A percentile compares a stretch with the other conserved stretches of the same genome.
phyloP scores from a whole-genome alignment of 1,140 invertebrate genomes.

The Luehdorfia chinensis region DNA sequence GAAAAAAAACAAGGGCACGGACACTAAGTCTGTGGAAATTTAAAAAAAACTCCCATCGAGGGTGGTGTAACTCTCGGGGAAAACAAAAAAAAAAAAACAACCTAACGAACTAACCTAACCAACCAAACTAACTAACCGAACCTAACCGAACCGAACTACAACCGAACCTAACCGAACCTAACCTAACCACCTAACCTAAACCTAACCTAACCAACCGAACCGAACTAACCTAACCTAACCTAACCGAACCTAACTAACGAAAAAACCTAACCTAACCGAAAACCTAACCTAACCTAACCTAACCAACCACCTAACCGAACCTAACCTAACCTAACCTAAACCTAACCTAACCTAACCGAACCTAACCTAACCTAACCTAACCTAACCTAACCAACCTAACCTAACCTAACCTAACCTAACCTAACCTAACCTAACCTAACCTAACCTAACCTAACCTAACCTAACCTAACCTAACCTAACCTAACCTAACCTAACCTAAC shows the following conservation, averaged over 20 bases:
- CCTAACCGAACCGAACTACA: conserved; percentile 24
- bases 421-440: conserved; percentile 29
- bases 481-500: conserved; percentile 25
- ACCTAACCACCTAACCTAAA: conserved; percentile 28
- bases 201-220: conserved; percentile 24
- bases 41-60: too few species aligned
- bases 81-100: too few species aligned
- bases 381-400: conserved; percentile 26
- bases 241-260: conserved; percentile 26
- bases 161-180: conserved; percentile 27
- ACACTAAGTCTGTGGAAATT: too few species aligned
- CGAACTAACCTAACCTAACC: conserved; percentile 27
- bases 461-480: conserved; percentile 26
- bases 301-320: conserved; percentile 19
- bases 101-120: too few species aligned
- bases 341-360: conserved; percentile 24
- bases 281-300: conserved; percentile 28
- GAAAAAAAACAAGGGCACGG: too few species aligned
- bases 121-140: conserved; percentile 33
- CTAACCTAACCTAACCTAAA: conserved; percentile 23
- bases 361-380: conserved; percentile 33
- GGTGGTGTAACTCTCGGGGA: too few species aligned
- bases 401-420: conserved; percentile 30
- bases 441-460: conserved; percentile 30
- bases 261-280: neutral